Conservation (phyloP, 2,797 vertebrate genomes). For the Streptopelia turtur region DNA sequence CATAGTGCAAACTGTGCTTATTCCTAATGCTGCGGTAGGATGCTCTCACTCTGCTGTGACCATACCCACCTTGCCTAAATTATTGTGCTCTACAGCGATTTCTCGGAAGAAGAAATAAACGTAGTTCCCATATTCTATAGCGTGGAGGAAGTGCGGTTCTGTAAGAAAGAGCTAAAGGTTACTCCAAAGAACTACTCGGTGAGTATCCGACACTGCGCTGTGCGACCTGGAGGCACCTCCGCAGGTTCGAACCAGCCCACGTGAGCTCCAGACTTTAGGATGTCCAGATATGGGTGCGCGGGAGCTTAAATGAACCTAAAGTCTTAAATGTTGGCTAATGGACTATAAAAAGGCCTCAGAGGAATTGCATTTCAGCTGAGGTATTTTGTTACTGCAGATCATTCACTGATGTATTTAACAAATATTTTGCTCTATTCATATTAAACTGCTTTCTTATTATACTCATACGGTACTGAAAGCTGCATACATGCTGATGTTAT, state of each 20-base stretch:
- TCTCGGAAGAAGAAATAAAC: constrained; percentile 99
- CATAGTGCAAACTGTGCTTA: not conserved
- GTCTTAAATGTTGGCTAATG: constrained; percentile 63
- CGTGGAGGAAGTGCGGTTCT: constrained; percentile 99
- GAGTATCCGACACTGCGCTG: not conserved
- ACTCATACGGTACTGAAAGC: not conserved
- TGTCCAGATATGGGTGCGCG: not conserved
- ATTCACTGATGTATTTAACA: constrained; percentile 61
- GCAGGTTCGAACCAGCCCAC: not conserved
- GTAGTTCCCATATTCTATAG: constrained; percentile 96
- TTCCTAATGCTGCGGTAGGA: not conserved
- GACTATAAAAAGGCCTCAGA: constrained; percentile 49
- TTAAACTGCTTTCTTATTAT: not conserved
- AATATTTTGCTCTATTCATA: constrained; percentile 15
- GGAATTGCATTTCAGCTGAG: constrained; percentile 56
- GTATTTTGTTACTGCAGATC: constrained; percentile 61
- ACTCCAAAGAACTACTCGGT: not conserved
- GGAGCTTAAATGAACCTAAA: constrained; percentile 35
- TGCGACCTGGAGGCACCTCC: not conserved
- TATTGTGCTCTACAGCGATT: constrained; percentile 97
- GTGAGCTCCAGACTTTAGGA: not conserved
- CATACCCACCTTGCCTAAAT: constrained; percentile 92
- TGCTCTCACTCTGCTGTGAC: not conserved
- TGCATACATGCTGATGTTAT: not conserved
- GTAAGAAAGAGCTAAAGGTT: constrained; percentile 62